Percentiles rank a stretch among this genome's conserved stretches.
Evolutionary conservation across 2,113 vertebrate genomes (phyloP).

Genomic region (Morone chrysops): DNA sequence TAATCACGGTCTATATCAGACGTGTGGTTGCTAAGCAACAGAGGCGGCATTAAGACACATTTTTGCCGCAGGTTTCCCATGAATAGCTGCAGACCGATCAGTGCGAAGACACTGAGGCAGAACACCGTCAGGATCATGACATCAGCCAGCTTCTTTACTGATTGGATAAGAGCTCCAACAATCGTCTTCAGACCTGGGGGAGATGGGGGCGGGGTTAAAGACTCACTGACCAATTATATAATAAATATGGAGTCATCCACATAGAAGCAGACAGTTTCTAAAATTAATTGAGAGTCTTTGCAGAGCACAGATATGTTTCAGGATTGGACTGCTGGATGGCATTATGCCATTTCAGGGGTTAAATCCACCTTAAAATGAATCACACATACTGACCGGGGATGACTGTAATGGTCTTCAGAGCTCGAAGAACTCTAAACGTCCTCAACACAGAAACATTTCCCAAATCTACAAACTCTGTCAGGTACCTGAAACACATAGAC

Average conservation of each 20-base stretch:
- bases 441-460: constrained; percentile 95
- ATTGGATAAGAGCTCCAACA: constrained; percentile 94
- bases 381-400: constrained; percentile 89
- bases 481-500: constrained; percentile 84
- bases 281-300: background rate
- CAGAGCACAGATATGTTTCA: background rate
- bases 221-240: background rate
- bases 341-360: background rate
- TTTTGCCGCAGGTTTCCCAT: constrained; percentile 96
- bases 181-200: constrained; percentile 93
- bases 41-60: constrained; percentile 86
- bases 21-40: constrained; percentile 71
- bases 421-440: constrained; percentile 96
- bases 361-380: background rate
- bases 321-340: background rate
- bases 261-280: background rate
- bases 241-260: background rate
- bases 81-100: constrained; percentile 96
- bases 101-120: constrained; percentile 93
- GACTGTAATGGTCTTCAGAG: constrained; percentile 97
- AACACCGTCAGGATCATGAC: constrained; percentile 97
- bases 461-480: constrained; percentile 95
- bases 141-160: constrained; percentile 93
- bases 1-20: constrained; percentile 32
- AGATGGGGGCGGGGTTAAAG: background rate